phyloP scores from a whole-genome alignment of 2,113 vertebrate genomes.

The Cinclus mexicanus region DNA sequence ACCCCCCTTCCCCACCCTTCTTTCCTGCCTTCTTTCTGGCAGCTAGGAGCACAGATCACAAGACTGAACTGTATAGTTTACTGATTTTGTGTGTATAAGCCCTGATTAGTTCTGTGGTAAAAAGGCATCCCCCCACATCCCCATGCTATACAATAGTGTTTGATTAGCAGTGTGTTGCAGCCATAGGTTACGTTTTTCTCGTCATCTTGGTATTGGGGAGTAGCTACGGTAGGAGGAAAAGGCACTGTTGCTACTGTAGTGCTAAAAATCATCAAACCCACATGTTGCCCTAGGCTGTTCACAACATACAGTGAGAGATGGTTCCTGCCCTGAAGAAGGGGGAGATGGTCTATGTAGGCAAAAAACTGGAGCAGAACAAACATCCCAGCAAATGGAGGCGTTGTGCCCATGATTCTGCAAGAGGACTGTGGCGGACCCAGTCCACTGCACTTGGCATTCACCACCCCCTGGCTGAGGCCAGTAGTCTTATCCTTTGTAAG shows the following conservation, averaged over 20 bases:
- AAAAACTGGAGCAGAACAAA: not conserved
- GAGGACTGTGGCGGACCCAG: not conserved
- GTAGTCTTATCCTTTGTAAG: not conserved
- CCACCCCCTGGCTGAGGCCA: not conserved
- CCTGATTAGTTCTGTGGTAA: not conserved
- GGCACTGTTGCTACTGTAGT: not conserved
- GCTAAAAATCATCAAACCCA: not conserved
- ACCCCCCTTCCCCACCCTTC: not conserved
- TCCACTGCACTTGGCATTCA: not conserved
- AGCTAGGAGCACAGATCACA: constrained; percentile 17
- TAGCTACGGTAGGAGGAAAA: not conserved
- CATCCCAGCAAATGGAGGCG: not conserved
- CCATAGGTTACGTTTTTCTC: not conserved
- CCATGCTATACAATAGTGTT: not conserved
- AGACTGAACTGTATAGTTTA: not conserved
- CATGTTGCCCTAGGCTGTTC: not conserved
- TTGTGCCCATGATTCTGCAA: not conserved
- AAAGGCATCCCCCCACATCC: not conserved
- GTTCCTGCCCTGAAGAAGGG: not conserved
- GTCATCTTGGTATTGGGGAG: not conserved
- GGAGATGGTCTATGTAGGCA: rapidly evolving
- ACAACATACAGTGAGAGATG: not conserved
- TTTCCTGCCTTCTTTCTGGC: constrained; percentile 46
- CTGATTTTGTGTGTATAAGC: constrained; percentile 15
- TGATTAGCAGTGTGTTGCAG: not conserved